Base-by-base conservation (phyloP, 2,888 invertebrate genomes). In the Hyalella azteca region DNA sequence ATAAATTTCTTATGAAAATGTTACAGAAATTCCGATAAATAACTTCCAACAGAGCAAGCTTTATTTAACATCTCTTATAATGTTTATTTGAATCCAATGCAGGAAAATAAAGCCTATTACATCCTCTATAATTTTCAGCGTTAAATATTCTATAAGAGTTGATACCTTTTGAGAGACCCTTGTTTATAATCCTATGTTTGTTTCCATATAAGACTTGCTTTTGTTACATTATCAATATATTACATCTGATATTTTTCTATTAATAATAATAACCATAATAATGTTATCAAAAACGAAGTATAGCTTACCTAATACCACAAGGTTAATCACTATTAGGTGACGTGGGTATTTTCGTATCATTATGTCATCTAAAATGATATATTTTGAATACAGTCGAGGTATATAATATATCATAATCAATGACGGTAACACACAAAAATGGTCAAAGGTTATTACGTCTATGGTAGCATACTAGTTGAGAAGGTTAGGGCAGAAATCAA, bases 241-340 rank as follows among this genome's bases (percentile, higher is more conserved):
- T 54, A 54, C 22, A 54, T 54, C 54, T 54, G 54, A 54, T 54
- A 54, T 54, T 76, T 48, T 48, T n/a, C 50, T 76, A 45, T 39
- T 19, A n/a, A 76, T 48, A 76, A 48, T 76, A 29, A 48, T 49
- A 76, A 76, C 36, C 45, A 76, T 50, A 76, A 76, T 76, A 76
- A 32, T 19, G 36, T 49, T 76, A 76, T 76, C 48, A 76, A 49
- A 73, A 3, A 76, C 29, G 36, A n/a, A 19, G 29, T 66, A 66
- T 15, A 32, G 29, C 36, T 66, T 29, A 5, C 19, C 36, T 13
- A 22, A 19, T 13, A 49, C 36, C 66, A 15, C 66, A 36, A 19
- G 29, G n/a, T 36, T 22, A 9, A 76, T 45, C 5, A 11, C 11
- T 45, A 3, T 9, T 4, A 26, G 19, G n/a, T 15, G 19, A 22